phyloP scores from a whole-genome alignment of 2,797 vertebrate species.

The Antennarius maculatus region DNA sequence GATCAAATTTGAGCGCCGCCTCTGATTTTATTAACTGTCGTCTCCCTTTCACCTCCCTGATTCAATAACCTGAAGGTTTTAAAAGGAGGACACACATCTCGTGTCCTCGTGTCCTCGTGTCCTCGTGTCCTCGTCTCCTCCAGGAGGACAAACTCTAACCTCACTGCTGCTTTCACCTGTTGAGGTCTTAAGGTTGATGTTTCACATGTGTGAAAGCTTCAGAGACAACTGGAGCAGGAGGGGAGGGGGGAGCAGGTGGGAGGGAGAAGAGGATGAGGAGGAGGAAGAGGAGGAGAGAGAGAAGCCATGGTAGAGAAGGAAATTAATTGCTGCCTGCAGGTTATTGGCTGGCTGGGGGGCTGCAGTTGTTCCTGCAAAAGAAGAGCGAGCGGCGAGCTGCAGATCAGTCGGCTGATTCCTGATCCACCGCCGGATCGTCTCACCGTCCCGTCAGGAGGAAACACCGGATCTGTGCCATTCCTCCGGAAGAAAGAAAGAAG shows the following conservation, averaged over 20 bases:
- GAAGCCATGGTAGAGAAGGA: slow-evolving; percentile 13
- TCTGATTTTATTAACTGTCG: too few relatives aligned
- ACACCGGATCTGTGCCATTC: neutral
- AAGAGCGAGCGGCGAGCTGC: slow-evolving; percentile 23
- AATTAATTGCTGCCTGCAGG: slow-evolving; percentile 61
- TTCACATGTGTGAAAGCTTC: too few relatives aligned
- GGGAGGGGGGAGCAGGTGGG: slow-evolving; percentile 24
- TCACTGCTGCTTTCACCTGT: too few relatives aligned
- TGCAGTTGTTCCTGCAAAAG: slow-evolving; percentile 60
- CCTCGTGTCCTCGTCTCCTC: too few relatives aligned
- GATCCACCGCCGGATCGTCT: neutral
- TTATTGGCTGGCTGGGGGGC: slow-evolving; percentile 57
- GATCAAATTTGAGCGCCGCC: too few relatives aligned
- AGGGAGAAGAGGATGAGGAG: neutral
- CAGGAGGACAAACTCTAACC: too few relatives aligned
- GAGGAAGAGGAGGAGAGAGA: slow-evolving; percentile 4
- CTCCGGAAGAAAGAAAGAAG: neutral
- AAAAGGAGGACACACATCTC: too few relatives aligned
- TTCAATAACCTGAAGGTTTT: too few relatives aligned
- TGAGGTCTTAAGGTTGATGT: too few relatives aligned
- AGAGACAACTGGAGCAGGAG: too few relatives aligned
- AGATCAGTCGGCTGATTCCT: slow-evolving; percentile 12
- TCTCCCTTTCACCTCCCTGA: too few relatives aligned
- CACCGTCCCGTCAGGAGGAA: slow-evolving; percentile 5
- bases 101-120: too few relatives aligned